Evolutionary conservation across 2,113 vertebrate species (phyloP).

Genomic region (Datnioides undecimradiatus): DNA sequence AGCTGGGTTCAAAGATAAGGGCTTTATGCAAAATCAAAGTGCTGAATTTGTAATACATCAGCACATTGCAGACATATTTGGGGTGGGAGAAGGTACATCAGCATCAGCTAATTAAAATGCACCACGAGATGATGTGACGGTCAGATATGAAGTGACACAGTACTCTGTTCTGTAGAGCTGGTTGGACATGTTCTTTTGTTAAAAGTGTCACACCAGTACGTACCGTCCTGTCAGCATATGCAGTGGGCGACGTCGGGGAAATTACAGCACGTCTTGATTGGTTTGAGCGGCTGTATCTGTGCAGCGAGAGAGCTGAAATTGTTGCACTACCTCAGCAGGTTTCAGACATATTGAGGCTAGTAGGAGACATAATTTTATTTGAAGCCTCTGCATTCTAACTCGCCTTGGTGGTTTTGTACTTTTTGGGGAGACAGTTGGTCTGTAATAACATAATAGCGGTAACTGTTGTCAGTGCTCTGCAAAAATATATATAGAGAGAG

Average conservation of each 20-base stretch:
- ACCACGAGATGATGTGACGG: constrained; percentile 2
- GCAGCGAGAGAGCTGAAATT: constrained; percentile 14
- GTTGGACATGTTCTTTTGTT: constrained; percentile 29
- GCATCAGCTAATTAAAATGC: constrained; percentile 48
- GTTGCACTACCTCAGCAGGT: constrained; percentile 47
- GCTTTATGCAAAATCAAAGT: constrained; percentile 37
- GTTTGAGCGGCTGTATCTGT: constrained; percentile 42
- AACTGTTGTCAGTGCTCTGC: not conserved
- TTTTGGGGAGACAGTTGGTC: constrained; percentile 36
- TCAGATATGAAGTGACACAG: constrained; percentile 26
- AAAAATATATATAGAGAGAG: not conserved
- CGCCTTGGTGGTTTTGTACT: constrained; percentile 20
- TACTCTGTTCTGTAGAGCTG: not conserved
- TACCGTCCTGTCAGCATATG: constrained; percentile 43
- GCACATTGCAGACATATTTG: constrained; percentile 36
- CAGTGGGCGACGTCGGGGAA: constrained; percentile 7
- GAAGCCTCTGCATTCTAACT: constrained; percentile 33
- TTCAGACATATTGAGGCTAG: constrained; percentile 63
- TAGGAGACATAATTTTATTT: constrained; percentile 41
- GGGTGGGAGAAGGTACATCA: not conserved
- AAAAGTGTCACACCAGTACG: constrained; percentile 35
- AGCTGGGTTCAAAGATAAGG: constrained; percentile 28
- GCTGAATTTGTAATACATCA: constrained; percentile 49
- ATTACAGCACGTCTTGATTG: constrained; percentile 55
- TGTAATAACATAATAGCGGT: constrained; percentile 1